These are phyloP conservation scores for Eidolon dupreanum DNA, from an alignment of 2,797 vertebrate genomes.

Conservation along the genomic window DNA sequence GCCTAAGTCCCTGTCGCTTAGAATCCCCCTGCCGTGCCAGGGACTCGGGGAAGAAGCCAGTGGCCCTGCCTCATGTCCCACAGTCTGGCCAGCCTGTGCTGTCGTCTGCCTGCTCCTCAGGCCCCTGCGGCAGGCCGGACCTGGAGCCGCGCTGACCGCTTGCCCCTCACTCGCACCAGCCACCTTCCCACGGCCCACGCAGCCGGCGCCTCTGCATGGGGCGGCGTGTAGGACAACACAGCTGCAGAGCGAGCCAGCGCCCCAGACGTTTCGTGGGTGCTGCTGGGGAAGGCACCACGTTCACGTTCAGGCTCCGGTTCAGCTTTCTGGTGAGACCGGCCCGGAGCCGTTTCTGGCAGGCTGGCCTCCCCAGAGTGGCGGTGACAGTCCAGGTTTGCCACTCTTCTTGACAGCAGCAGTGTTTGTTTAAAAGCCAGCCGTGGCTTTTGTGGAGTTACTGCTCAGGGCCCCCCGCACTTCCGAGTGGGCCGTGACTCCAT, in stretches of 20 bases:
- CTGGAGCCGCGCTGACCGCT: background rate
- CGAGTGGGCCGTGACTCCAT: too few relatives aligned
- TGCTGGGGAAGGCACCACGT: too few relatives aligned
- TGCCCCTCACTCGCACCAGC: fast-evolving
- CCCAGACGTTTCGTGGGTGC: background rate
- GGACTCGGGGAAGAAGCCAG: background rate
- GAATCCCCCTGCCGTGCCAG: background rate
- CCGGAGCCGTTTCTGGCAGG: background rate
- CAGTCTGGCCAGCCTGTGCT: background rate
- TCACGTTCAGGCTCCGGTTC: background rate
- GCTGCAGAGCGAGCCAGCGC: too few relatives aligned
- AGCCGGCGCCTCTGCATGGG: background rate
- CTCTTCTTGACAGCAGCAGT: background rate
- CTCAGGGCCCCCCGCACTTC: fast-evolving
- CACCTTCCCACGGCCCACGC: background rate
- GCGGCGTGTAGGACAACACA: background rate
- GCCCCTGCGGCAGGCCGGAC: background rate
- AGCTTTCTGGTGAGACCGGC: background rate
- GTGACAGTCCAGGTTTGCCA: background rate
- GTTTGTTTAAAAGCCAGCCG: background rate
- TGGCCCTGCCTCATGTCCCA: background rate
- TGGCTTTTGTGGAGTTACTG: background rate
- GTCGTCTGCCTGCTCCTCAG: background rate
- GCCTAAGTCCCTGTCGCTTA: background rate
- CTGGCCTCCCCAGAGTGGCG: background rate